Evolutionary conservation across 2,888 invertebrate species (phyloP), one percentile per base, ranked within the genome.

Genomic region (Parnassius mnemosyne): DNA sequence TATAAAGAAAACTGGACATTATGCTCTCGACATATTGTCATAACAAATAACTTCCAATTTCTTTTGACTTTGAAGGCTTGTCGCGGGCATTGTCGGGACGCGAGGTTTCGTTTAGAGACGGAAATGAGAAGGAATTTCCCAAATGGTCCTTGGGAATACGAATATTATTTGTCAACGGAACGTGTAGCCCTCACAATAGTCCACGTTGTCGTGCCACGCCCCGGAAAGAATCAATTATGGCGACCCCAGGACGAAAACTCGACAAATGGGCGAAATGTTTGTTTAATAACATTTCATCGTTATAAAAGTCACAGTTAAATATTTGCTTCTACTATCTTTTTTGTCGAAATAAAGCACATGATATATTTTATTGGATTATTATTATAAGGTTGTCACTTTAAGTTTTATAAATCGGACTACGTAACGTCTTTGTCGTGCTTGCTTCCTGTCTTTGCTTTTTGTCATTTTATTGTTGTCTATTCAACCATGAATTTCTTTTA

Each of bases 141-240:
- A 82, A 78, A 78, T 83, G 79, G 73, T 78, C 76, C 83, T 74
- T 78, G 75, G 73, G 79, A 81, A 83, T 84, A 81, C 81, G 81
- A 85, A 86, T 87, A 85, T 83, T 81, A 84, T 87, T 88, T 83
- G 83, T 80, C 78, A 81, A 76, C 78, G 78, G 76, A 76, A 66
- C 75, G 71, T 72, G 72, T 66, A 63, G 71, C 69, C 71, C 72
- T 71, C 73, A 89, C 85, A 89, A 89, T 84, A 77, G 84, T 70
- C 69, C 66, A 74, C 73, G 73, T 74, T 73, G 74, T 71, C 72
- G 66, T 76, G 78, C 79, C 76, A 81, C 89, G 87, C 88, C 89
- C 90, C 90, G 91, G 90, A 90, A 89, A 89, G 85, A 91, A 90
- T 90, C 91, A 90, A 90, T 91, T 90, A 90, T 87, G 84, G 80